Evolutionary conservation across 2,113 vertebrate genomes (phyloP), one percentile per base, ranked within the genome.

Genomic region (Macquaria australasica): DNA sequence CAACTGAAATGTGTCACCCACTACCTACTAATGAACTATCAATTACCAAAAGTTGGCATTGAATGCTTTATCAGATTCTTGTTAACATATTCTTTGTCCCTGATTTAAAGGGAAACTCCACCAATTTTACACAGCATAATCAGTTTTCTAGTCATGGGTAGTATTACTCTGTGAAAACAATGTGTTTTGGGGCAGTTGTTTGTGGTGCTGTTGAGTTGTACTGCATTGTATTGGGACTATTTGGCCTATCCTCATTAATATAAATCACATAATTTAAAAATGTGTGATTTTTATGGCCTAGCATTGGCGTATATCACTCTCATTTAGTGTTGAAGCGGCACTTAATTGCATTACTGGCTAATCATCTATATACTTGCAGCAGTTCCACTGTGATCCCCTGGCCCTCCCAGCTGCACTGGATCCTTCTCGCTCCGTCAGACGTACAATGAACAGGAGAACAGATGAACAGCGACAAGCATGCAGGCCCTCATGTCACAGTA

Each of bases 401-500:
- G 55, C 50, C 56, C 56, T 41, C 41, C 58, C 62, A n/a, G 74
- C 81, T 70, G 62, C 55, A 51, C 56, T 31, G 21, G 67, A 66
- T 45, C 15, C 25, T 43, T 50, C 28, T 48, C 11, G 16, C 78
- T 83, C 50, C 28, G 12, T 77, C 70, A 74, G 53, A 77, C 4
- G 7, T 7, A 62, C 53, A 79, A 34, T 15, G 56, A 89, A 68
- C 59, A 72, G 68, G 25, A 68, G 70, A 50, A 43, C 53, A 84
- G 63, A 90, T 86, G 59, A 71, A 70, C 25, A 0, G 23, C n/a
- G 82, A 81, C 78, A 76, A 56, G 78, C 63, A 2, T n/a, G 53
- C 78, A 14, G 45, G 76, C 21, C 70, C 41, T 77, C 79, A 78
- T 69, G 60, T 79, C 53, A 50, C 79, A 55, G 63, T 23, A 34